Evolutionary conservation across 1,140 invertebrate genomes (phyloP), one percentile per base, ranked within the genome.

Genomic region (Danaus melanippus): DNA sequence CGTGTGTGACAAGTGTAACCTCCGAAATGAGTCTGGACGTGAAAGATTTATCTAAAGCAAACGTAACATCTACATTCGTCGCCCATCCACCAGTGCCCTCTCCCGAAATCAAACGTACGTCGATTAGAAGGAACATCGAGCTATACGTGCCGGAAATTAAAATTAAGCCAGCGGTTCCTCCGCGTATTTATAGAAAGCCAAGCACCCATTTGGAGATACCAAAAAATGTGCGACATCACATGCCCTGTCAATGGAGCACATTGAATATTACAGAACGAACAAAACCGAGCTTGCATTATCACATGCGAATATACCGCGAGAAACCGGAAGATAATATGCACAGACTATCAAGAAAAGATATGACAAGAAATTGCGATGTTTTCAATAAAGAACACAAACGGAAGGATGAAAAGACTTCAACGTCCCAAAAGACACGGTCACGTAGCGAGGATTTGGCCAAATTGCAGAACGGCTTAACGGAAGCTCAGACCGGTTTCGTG

Each of bases 21-120:
- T 89, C 88, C 2, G 88, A 89, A 62, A 89, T 86, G 57, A 79
- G 84, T 49, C 74, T 87, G 0, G 88, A 87, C 45, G 85, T 86
- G 7, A 74, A 80, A 54, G 88, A 89, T 71, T 81, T 83, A 1
- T 79, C 84, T 8, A 74, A 81, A 45, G 86, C 85, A 4, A 86
- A 86, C 11, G 74, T 88, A 7, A 88, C 81, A 6, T 84, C 87
- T 0, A 88, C 85, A 21, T 85, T 76, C 52, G 59, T 60, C 9
- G 70, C 73, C 0, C 69, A 64, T 50, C 78, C 84, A 44, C 63
- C 86, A 52, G 63, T 85, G 56, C 54, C 77, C 12, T 68, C 86
- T 43, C 71, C 85, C 12, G 69, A 88, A 63, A 80, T 78, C 56
- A 75, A 86, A 62, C 64, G 80, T n/a, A 85, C 82, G 0, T 88